These are phyloP conservation scores for Uria aalge DNA, from an alignment of 2,113 vertebrate genomes.

Conservation along the genomic window DNA sequence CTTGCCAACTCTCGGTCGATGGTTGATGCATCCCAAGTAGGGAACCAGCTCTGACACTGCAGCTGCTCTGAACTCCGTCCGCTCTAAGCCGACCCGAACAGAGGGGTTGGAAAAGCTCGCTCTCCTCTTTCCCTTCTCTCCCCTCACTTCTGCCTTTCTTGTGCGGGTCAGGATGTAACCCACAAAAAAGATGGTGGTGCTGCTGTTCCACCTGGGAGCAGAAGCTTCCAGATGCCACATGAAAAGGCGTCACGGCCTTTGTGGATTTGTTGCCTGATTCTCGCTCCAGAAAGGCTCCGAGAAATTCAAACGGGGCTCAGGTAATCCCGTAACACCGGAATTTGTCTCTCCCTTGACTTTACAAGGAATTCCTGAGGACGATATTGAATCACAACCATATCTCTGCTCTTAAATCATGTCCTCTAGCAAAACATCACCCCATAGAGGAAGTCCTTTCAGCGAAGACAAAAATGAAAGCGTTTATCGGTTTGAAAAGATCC, in stretches of 20 bases:
- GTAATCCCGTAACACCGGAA: background rate
- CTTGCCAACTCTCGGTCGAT: background rate
- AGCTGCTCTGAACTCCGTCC: background rate
- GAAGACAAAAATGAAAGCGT: slow-evolving; percentile 20
- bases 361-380: slow-evolving; percentile 15
- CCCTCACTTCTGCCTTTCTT: background rate
- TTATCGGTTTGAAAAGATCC: slow-evolving; percentile 46
- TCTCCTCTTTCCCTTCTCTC: background rate
- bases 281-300: background rate
- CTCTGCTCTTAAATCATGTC: slow-evolving; percentile 36
- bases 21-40: background rate
- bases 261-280: background rate
- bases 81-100: background rate
- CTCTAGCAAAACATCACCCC: slow-evolving; percentile 45
- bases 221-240: background rate
- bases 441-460: slow-evolving; percentile 5
- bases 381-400: slow-evolving; percentile 16
- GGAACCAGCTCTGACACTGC: background rate
- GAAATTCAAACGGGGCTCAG: background rate
- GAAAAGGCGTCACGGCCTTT: background rate
- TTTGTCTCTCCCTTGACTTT: slow-evolving; percentile 35
- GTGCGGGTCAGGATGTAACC: background rate
- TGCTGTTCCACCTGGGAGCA: background rate
- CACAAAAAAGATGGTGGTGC: background rate
- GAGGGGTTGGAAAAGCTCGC: background rate